Conservation (phyloP, 1,140 invertebrate genomes). For the Melanaphis sacchari region DNA sequence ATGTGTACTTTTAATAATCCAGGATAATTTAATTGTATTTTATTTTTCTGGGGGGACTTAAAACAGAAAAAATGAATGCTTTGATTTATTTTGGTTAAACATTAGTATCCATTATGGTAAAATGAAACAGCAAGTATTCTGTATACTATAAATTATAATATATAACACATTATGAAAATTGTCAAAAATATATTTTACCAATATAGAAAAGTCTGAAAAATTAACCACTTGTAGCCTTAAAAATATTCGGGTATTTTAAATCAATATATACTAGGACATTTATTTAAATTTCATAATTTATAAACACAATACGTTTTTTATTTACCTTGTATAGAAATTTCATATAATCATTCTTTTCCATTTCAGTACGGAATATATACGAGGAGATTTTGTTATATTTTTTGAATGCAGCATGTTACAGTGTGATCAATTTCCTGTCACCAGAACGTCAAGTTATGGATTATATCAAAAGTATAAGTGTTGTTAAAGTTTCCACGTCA, state of each 20-base stretch:
- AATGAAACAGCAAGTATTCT: not conserved
- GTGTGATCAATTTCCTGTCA: slow-evolving; percentile 5
- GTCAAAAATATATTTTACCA: too few relatives aligned
- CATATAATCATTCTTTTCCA: not conserved
- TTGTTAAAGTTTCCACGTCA: not conserved
- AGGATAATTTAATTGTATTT: not conserved
- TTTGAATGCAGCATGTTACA: not conserved
- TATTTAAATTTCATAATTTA: not conserved
- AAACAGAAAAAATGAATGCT: not conserved
- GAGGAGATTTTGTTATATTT: slow-evolving; percentile 6
- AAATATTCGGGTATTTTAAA: not conserved
- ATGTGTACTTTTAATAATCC: not conserved
- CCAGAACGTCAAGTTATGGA: not conserved
- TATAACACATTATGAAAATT: not conserved
- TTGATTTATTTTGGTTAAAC: not conserved
- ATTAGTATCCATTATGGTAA: not conserved
- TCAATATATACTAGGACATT: not conserved
- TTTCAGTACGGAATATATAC: not conserved
- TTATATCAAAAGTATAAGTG: not conserved
- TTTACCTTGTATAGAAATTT: not conserved
- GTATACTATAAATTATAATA: not conserved
- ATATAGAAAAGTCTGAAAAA: not conserved
- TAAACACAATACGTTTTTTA: not conserved
- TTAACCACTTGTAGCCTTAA: not conserved
- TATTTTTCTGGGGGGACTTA: not conserved